Conservation (phyloP, 1,140 invertebrate species). For the Tetramorium simillimum region DNA sequence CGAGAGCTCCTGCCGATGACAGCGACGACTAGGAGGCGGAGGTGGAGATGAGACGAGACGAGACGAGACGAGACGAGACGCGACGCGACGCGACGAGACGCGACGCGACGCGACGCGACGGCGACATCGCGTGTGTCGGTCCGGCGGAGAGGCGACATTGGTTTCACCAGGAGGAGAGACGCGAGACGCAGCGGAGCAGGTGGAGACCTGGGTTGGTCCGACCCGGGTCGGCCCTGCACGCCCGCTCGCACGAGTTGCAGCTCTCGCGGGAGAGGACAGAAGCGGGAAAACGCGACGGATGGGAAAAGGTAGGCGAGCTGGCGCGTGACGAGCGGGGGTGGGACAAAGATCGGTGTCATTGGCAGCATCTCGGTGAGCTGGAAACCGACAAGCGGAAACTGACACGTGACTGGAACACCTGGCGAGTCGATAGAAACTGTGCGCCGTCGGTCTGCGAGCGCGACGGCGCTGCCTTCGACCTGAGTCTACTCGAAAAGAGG, state of each 20-base stretch:
- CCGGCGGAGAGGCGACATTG: constrained; percentile 67
- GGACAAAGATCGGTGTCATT: constrained; percentile 83
- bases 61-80: neutral
- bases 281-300: constrained; percentile 62
- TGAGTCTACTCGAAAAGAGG: neutral
- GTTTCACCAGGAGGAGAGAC: constrained; percentile 33
- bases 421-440: constrained; percentile 57
- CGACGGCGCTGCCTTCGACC: neutral
- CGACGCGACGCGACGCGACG: neutral
- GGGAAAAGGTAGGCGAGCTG: constrained; percentile 43
- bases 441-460: neutral
- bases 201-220: constrained; percentile 44
- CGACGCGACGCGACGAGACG: neutral
- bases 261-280: constrained; percentile 29
- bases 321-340: constrained; percentile 39
- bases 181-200: constrained; percentile 41
- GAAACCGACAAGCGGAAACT: constrained; percentile 71
- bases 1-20: constrained; percentile 81
- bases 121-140: constrained; percentile 39
- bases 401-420: constrained; percentile 69
- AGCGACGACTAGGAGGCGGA: constrained; percentile 73
- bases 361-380: constrained; percentile 77
- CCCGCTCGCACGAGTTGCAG: constrained; percentile 26
- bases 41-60: constrained; percentile 51
- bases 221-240: constrained; percentile 5